These are phyloP conservation scores for Caenorhabditis afra DNA, from an alignment of 2,888 invertebrate genomes.

Conservation along the genomic window DNA sequence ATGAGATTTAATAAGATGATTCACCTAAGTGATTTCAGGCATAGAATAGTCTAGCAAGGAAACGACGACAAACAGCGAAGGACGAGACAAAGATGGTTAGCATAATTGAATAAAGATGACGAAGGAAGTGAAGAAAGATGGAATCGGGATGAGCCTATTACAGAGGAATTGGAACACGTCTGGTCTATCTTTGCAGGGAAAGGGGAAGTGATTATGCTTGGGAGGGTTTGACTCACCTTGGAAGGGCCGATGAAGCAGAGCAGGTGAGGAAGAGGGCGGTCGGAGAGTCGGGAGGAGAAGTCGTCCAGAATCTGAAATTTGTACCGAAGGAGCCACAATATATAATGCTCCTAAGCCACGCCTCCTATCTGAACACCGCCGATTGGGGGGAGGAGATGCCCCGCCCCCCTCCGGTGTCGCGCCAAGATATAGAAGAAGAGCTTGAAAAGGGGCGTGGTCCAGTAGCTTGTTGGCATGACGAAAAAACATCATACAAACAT, in stretches of 20 bases:
- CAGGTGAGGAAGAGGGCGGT: background rate
- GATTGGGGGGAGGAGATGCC: conserved; percentile 14
- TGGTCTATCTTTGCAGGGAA: too few relatives aligned
- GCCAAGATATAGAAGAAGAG: conserved; percentile 18
- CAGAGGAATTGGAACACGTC: too few relatives aligned
- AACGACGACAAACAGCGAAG: too few relatives aligned
- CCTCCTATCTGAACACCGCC: conserved; percentile 22
- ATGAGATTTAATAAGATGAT: too few relatives aligned
- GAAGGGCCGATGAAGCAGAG: background rate
- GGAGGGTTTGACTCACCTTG: too few relatives aligned
- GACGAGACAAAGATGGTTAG: too few relatives aligned
- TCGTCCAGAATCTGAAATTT: conserved; percentile 7
- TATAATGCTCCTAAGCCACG: conserved; percentile 21
- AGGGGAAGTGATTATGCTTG: too few relatives aligned
- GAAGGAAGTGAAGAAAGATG: too few relatives aligned
- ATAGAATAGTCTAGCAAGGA: too few relatives aligned
- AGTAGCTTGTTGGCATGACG: background rate
- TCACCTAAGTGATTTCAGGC: too few relatives aligned
- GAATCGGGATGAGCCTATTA: too few relatives aligned
- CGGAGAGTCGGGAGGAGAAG: background rate
- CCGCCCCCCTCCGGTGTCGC: conserved; percentile 17
- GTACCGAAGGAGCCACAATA: conserved; percentile 6
- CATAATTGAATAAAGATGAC: too few relatives aligned
- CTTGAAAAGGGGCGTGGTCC: conserved; percentile 18
- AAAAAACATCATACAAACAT: background rate